Evolutionary conservation across 2,113 vertebrate genomes (phyloP).

Genomic region (Crotalus tigris): DNA sequence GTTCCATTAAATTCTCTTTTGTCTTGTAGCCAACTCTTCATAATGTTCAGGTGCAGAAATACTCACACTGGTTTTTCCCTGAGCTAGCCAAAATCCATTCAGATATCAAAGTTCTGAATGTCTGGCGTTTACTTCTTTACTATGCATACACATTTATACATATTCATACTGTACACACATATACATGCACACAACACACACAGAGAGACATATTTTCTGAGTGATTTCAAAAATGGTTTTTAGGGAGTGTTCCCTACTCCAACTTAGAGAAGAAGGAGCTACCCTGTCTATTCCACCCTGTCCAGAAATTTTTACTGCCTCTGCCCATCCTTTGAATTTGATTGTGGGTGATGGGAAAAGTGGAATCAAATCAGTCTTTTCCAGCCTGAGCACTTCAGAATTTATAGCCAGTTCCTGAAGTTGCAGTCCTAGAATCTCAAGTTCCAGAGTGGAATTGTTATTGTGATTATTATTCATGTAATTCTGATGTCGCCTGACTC

Average conservation of each 20-base stretch:
- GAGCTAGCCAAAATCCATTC: neutral
- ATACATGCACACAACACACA: neutral
- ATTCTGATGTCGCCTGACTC: neutral
- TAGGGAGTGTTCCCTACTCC: neutral
- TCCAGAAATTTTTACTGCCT: neutral
- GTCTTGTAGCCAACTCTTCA: constrained; percentile 17
- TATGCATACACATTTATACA: neutral
- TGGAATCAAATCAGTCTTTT: neutral
- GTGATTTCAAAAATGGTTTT: neutral
- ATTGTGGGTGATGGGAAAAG: neutral
- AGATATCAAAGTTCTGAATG: neutral
- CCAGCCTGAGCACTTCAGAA: neutral
- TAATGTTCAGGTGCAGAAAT: constrained; percentile 6
- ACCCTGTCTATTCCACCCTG: too few relatives aligned
- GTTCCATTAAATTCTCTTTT: constrained; percentile 36
- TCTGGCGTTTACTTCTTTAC: neutral
- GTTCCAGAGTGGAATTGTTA: neutral
- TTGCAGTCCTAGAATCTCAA: neutral
- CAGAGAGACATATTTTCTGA: neutral
- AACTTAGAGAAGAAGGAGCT: neutral
- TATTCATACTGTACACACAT: neutral
- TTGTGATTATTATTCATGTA: neutral
- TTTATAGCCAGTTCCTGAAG: neutral
- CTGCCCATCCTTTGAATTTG: neutral
- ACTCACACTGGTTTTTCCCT: neutral